Evolutionary conservation across 1,140 invertebrate genomes (phyloP).

Genomic region (Belonocnema kinseyi): DNA sequence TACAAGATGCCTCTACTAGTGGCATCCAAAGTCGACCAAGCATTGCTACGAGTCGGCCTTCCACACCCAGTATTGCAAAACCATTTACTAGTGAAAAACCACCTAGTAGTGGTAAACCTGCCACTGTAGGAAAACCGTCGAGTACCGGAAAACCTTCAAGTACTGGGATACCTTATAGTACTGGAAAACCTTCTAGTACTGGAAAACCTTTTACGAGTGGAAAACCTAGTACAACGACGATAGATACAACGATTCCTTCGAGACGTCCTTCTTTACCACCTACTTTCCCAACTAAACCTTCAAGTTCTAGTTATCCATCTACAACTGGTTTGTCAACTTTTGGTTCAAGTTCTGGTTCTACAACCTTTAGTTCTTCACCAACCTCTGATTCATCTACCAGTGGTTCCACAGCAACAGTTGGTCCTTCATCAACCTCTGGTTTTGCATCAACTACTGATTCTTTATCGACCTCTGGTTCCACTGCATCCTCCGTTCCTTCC

Average conservation of each 20-base stretch:
- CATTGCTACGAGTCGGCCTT: slow-evolving; percentile 27
- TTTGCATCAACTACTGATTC: neutral
- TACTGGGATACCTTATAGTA: neutral
- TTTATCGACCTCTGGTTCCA: neutral
- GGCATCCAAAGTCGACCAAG: slow-evolving; percentile 56
- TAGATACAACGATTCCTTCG: neutral
- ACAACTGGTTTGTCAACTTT: neutral
- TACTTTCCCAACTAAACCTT: neutral
- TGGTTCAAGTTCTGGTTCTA: neutral
- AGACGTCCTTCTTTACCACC: neutral
- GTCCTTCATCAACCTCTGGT: neutral
- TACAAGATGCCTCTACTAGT: slow-evolving; percentile 56
- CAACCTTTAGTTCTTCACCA: neutral
- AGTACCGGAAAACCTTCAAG: neutral
- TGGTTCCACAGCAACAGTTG: neutral
- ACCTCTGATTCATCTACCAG: neutral
- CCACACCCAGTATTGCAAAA: neutral
- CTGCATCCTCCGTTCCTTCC: neutral
- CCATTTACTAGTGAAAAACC: neutral
- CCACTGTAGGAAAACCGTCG: neutral
- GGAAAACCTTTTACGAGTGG: neutral
- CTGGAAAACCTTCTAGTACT: neutral
- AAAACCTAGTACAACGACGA: neutral
- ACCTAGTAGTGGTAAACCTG: neutral
- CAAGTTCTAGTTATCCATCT: neutral